Base-by-base conservation (phyloP, 1,140 invertebrate genomes). In the Dreissena rostriformis region DNA sequence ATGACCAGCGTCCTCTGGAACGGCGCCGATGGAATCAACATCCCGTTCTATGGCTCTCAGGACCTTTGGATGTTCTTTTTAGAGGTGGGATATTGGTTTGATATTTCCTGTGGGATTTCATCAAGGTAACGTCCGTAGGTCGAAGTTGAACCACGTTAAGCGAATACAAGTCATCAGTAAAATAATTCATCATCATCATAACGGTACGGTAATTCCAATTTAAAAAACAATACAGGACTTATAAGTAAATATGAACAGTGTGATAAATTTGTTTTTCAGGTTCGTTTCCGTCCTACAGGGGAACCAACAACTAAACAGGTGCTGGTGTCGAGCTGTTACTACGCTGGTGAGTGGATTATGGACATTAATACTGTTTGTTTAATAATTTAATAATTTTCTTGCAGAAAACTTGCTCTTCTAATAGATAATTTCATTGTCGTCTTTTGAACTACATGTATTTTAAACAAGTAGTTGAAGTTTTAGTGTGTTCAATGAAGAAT, bases 31-130 rank as follows among this genome's bases (percentile, higher is more conserved):
- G 80, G 80, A 15, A 68, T 82, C 12, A 75, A 67, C 28, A 82
- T 82, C 49, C 80, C 80, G 22, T 82, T 53, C 52, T 82, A 82
- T 57, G 80, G 80, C n/a, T 75, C 80, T 1, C 80, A 82, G 49
- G 51, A 39, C 2, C 29, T 82, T 11, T 19, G n/a, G 15, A 55
- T 74, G 22, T 55, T 82, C 26, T 82, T 75, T 28, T 49, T 82
- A 28, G 71, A 75, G 71, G 80, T 82, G 52, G 17, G 70, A 2
- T 39, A 39, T 28, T 63, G 61, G 2, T 63, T 63, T 39, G 39
- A 39, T 5, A 5, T 63, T n/a, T 4, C 24, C 2, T 4, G 11
- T 63, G 19, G 61, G 11, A 26, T 11, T n/a, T 63, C 24, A 5
- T 2, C 11, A 63, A n/a, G 24, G 2, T 5, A n/a, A 63, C 61